phyloP scores from a whole-genome alignment of 2,888 invertebrate genomes.

The Formica aserva region DNA sequence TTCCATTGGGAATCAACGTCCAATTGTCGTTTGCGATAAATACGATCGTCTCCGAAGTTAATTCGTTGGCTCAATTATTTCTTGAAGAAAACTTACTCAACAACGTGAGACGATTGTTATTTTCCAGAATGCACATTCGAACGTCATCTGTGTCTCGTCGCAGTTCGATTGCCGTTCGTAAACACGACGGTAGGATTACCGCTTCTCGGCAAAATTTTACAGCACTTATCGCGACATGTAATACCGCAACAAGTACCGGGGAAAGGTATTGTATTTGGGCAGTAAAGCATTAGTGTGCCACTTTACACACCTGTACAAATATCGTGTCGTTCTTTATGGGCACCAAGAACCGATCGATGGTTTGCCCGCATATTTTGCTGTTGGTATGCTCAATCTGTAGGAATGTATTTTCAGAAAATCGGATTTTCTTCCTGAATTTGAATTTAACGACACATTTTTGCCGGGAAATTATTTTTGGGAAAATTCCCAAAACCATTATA shows the following conservation, averaged over 20 bases:
- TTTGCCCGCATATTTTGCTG: not conserved
- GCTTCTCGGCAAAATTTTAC: conserved; percentile 11
- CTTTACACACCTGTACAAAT: conserved; percentile 67
- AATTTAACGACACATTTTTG: not conserved
- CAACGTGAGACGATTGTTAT: conserved; percentile 38
- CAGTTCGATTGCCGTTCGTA: conserved; percentile 54
- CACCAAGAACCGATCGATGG: not conserved
- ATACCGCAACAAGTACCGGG: not conserved
- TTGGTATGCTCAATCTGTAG: not conserved
- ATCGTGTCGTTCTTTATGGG: conserved; percentile 18
- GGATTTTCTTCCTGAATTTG: not conserved
- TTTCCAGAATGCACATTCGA: conserved; percentile 17
- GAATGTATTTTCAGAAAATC: not conserved
- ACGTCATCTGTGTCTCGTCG: conserved; percentile 34
- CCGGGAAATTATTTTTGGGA: not conserved
- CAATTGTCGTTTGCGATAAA: conserved; percentile 11
- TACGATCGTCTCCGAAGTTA: conserved; percentile 20
- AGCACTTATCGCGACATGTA: not conserved
- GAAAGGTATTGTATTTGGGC: conserved; percentile 34
- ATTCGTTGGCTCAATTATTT: not conserved
- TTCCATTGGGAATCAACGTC: conserved; percentile 12
- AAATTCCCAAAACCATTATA: not conserved
- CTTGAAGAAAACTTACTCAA: conserved; percentile 32
- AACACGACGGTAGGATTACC: conserved; percentile 46
- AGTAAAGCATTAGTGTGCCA: conserved; percentile 51